Evolutionary conservation across 1,140 invertebrate genomes (phyloP).

Genomic region (Trypoxylus dichotomus): DNA sequence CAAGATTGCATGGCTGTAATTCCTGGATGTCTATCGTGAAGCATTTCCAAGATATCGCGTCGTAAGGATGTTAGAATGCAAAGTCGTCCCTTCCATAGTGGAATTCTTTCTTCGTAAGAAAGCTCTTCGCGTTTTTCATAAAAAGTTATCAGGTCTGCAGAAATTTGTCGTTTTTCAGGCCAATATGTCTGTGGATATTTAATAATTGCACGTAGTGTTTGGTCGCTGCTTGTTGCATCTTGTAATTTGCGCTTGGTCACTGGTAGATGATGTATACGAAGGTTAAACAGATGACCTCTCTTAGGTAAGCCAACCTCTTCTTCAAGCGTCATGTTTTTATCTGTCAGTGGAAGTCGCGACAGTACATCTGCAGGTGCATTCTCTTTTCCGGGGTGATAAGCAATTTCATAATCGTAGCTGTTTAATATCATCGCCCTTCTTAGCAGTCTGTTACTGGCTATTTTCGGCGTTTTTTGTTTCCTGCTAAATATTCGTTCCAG

Average conservation of each 20-base stretch:
- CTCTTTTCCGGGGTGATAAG: too few relatives aligned
- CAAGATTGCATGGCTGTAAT: too few relatives aligned
- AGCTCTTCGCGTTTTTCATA: too few relatives aligned
- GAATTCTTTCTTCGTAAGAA: too few relatives aligned
- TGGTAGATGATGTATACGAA: not conserved
- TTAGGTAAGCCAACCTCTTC: not conserved
- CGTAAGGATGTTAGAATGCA: too few relatives aligned
- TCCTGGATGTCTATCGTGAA: too few relatives aligned
- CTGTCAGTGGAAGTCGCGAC: not conserved
- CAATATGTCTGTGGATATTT: not conserved
- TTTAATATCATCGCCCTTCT: too few relatives aligned
- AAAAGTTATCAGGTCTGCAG: not conserved
- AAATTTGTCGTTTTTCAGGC: not conserved
- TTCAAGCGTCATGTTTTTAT: not conserved
- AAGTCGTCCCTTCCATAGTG: too few relatives aligned
- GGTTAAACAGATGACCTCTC: not conserved
- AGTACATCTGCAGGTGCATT: not conserved
- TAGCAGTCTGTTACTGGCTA: too few relatives aligned
- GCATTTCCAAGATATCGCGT: not conserved
- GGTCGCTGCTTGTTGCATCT: not conserved
- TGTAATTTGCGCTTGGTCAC: not conserved
- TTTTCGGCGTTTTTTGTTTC: too few relatives aligned
- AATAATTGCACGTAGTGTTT: not conserved
- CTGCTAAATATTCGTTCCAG: too few relatives aligned
- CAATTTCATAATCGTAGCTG: too few relatives aligned